Evolutionary conservation across 2,797 vertebrate genomes (phyloP).

Genomic region (Peromyscus attwateri): DNA sequence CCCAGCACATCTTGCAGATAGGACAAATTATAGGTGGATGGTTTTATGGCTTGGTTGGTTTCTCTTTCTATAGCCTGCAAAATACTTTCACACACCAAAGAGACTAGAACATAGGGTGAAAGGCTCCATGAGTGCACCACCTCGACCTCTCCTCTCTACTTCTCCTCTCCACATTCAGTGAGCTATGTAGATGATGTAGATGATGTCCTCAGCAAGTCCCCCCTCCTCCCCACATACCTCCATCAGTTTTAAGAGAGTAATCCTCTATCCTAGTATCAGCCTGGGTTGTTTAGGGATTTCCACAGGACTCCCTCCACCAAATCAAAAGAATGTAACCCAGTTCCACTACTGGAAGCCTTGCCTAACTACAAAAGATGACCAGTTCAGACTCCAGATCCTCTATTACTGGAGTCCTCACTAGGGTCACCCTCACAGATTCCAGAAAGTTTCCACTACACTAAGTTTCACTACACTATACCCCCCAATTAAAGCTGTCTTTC

Average conservation of each 20-base stretch:
- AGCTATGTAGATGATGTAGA: neutral
- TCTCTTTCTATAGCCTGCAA: neutral
- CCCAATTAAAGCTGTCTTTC: neutral
- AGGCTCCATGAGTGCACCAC: neutral
- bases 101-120: neutral
- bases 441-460: neutral
- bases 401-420: neutral
- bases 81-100: neutral
- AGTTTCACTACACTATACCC: neutral
- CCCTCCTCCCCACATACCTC: neutral
- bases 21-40: neutral
- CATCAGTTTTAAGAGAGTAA: neutral
- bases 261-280: neutral
- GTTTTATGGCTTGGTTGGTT: neutral
- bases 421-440: no score
- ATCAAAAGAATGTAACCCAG: neutral
- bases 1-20: neutral
- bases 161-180: neutral
- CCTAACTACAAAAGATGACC: neutral
- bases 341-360: neutral
- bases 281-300: neutral
- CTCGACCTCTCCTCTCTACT: neutral
- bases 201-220: no score
- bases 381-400: no score
- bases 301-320: neutral